Conservation (phyloP, 2,113 vertebrate species). For the Apodemus speciosus region DNA sequence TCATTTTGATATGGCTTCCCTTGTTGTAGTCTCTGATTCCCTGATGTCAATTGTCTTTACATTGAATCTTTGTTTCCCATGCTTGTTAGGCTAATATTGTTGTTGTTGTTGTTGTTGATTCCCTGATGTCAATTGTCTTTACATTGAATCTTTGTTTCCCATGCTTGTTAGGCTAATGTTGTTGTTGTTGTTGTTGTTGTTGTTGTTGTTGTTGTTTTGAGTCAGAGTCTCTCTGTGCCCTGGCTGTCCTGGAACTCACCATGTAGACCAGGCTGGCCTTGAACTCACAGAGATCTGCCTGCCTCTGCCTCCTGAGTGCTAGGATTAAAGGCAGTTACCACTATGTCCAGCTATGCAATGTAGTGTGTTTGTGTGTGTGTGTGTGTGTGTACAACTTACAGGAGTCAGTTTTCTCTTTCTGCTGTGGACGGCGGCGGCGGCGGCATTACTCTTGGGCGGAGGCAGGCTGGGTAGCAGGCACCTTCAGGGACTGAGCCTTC, state of each 20-base stretch:
- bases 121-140: background rate
- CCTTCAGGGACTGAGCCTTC: background rate
- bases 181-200: background rate
- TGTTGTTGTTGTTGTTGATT: background rate
- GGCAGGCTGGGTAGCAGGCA: no score
- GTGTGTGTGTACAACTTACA: no score
- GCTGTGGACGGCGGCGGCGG: fast-evolving
- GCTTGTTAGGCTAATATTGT: background rate
- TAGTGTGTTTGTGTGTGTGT: background rate
- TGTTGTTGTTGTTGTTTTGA: background rate
- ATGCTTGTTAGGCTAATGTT: background rate
- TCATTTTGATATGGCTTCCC: background rate
- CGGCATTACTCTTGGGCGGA: no score
- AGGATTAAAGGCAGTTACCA: background rate
- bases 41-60: background rate
- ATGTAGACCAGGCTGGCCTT: background rate
- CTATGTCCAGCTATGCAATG: background rate
- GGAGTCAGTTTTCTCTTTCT: background rate
- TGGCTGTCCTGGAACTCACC: background rate
- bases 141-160: background rate
- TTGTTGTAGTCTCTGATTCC: background rate
- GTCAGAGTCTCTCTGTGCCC: background rate
- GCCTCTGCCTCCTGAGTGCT: background rate
- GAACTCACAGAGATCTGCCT: background rate
- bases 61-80: background rate